These are phyloP conservation scores for Zosterops borbonicus DNA, from an alignment of 2,113 vertebrate genomes.

Conservation along the genomic window DNA sequence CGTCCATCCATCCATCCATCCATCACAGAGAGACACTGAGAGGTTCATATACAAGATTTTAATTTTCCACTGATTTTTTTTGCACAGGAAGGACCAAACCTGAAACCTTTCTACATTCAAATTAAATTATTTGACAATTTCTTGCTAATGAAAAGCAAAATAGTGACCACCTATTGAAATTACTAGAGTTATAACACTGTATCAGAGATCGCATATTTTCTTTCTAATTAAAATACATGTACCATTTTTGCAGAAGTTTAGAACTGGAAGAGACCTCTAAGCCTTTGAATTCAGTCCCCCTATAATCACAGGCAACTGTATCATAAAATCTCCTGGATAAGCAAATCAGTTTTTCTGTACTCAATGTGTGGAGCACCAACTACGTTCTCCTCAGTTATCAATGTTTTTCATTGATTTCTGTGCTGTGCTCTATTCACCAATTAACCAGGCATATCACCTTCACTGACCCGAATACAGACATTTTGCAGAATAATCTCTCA, in stretches of 20 bases:
- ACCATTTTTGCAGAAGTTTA: not conserved
- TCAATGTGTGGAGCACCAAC: not conserved
- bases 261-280: not conserved
- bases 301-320: not conserved
- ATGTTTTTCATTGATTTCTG: slow-evolving; percentile 12
- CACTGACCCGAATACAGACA: slow-evolving; percentile 37
- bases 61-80: not conserved
- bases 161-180: not conserved
- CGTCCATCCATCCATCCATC: not conserved
- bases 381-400: not conserved
- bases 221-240: not conserved
- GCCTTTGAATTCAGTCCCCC: not conserved
- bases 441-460: slow-evolving; percentile 29
- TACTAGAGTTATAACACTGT: not conserved
- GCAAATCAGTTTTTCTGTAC: not conserved
- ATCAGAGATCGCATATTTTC: not conserved
- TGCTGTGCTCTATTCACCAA: slow-evolving; percentile 1
- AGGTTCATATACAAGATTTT: not conserved
- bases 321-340: not conserved
- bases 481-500: not conserved
- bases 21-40: not conserved
- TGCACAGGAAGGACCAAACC: not conserved
- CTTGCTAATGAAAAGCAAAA: not conserved
- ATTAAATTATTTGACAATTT: not conserved
- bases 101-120: not conserved